Evolutionary conservation across 2,797 vertebrate species (phyloP).

Genomic region (Mormyrops attenuatus): DNA sequence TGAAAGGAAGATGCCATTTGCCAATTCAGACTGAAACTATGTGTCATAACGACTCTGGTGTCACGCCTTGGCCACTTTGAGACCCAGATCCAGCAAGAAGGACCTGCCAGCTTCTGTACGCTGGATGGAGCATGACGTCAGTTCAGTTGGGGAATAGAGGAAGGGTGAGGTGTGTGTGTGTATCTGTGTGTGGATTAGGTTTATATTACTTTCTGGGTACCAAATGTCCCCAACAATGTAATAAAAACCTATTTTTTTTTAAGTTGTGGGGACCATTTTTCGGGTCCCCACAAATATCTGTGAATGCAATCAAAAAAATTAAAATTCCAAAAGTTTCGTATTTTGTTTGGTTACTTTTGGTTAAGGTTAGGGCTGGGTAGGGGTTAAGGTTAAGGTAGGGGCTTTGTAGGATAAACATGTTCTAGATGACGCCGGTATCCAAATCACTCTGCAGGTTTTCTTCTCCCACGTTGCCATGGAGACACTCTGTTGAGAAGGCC

Average conservation of each 20-base stretch:
- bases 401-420: slow-evolving; percentile 4
- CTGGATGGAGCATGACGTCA: not conserved
- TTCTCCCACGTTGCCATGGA: slow-evolving; percentile 58
- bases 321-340: not conserved
- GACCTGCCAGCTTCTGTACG: not conserved
- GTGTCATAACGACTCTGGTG: not conserved
- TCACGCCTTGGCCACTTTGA: not conserved
- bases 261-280: not conserved
- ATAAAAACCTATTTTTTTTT: not conserved
- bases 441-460: slow-evolving; percentile 49
- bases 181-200: not conserved
- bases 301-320: not conserved
- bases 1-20: not conserved
- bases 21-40: not conserved
- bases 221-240: not conserved
- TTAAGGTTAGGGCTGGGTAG: not conserved
- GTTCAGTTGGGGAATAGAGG: not conserved
- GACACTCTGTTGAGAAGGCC: slow-evolving; percentile 51
- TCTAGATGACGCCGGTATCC: slow-evolving; percentile 29
- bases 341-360: not conserved
- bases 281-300: not conserved
- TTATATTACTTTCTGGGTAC: not conserved
- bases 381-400: not conserved
- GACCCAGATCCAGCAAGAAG: not conserved
- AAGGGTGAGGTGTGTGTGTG: not conserved